Conservation (phyloP, 2,797 vertebrate species). For the Pelochelys cantorii region DNA sequence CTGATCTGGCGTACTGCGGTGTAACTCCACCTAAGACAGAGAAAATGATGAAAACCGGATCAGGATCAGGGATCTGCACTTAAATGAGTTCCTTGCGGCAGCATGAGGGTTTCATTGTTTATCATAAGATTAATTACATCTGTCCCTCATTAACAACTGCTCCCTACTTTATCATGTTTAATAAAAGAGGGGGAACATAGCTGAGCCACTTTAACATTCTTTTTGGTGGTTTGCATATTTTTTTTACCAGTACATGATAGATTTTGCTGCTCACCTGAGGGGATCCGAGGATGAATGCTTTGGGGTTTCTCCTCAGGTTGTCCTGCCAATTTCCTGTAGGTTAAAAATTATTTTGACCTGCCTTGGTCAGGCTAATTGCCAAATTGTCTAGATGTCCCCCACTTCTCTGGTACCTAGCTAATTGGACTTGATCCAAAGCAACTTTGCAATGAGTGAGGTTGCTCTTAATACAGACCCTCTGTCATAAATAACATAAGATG, state of each 20-base stretch:
- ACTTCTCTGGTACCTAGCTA: constrained; percentile 50
- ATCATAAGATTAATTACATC: constrained; percentile 58
- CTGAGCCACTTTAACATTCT: constrained; percentile 50
- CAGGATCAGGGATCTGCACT: neutral
- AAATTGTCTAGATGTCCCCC: constrained; percentile 48
- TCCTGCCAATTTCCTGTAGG: constrained; percentile 55
- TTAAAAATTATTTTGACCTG: constrained; percentile 57
- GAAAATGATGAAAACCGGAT: neutral
- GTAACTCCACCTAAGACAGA: neutral
- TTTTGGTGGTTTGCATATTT: constrained; percentile 46
- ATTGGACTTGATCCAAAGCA: constrained; percentile 55
- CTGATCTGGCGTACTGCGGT: neutral
- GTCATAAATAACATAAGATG: constrained; percentile 34
- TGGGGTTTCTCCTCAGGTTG: constrained; percentile 56
- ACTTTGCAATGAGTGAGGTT: constrained; percentile 5
- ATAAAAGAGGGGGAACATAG: constrained; percentile 46
- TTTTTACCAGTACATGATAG: constrained; percentile 58
- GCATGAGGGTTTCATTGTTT: constrained; percentile 60
- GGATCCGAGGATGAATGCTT: constrained; percentile 36
- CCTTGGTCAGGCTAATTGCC: constrained; percentile 57
- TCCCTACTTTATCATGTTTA: constrained; percentile 62
- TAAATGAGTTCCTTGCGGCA: constrained; percentile 49
- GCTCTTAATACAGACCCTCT: neutral
- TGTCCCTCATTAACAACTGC: constrained; percentile 58
- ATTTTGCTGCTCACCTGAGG: constrained; percentile 60